These are phyloP conservation scores for Microcebus tavaratra DNA, from an alignment of 2,113 vertebrate genomes.

Conservation along the genomic window DNA sequence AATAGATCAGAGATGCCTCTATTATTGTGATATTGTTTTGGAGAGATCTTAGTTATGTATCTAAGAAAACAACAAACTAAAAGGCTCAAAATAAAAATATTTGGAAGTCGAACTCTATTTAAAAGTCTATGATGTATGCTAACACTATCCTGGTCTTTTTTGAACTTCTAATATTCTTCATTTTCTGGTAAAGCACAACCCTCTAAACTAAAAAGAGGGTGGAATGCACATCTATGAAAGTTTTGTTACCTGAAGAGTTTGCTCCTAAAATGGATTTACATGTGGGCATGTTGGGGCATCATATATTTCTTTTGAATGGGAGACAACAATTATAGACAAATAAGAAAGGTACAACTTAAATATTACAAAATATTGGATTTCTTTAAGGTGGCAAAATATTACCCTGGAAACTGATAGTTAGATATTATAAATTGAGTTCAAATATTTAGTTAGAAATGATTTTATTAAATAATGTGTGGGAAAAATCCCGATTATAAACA, in stretches of 20 bases:
- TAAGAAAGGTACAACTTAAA: neutral
- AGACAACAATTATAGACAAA: neutral
- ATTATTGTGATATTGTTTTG: neutral
- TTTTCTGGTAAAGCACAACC: conserved; percentile 17
- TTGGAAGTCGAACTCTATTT: neutral
- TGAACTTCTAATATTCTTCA: conserved; percentile 18
- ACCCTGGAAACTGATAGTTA: neutral
- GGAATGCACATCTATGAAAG: neutral
- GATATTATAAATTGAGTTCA: neutral
- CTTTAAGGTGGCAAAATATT: neutral
- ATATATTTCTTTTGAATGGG: neutral
- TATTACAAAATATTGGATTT: neutral
- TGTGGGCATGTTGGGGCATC: neutral
- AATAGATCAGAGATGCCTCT: neutral
- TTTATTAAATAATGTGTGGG: neutral
- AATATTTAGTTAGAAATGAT: neutral
- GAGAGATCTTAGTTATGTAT: neutral
- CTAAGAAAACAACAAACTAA: neutral
- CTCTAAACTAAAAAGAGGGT: neutral
- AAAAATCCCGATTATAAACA: neutral
- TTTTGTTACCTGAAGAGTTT: neutral
- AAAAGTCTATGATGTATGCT: neutral
- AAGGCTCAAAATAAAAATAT: neutral
- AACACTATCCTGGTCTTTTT: neutral
- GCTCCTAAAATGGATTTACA: neutral